Evolutionary conservation across 2,888 invertebrate genomes (phyloP).

Genomic region (Atethmia centrago): DNA sequence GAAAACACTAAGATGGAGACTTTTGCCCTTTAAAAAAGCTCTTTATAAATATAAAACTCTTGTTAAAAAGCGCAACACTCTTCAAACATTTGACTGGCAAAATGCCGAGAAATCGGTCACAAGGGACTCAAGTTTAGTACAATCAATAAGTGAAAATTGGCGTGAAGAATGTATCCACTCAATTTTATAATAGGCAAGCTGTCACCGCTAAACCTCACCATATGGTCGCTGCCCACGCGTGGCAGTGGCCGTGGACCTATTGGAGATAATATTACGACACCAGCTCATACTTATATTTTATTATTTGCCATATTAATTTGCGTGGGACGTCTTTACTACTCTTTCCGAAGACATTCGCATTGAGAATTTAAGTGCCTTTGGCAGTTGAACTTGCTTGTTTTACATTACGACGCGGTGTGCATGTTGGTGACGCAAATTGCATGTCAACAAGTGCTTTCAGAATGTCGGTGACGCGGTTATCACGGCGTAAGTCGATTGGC

Average conservation of each 20-base stretch:
- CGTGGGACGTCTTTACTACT: constrained; percentile 46
- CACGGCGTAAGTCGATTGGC: too few species aligned
- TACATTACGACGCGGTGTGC: too few species aligned
- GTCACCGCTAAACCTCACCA: constrained; percentile 62
- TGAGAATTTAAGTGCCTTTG: constrained; percentile 9
- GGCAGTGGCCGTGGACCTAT: constrained; percentile 67
- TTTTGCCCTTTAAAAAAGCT: background rate
- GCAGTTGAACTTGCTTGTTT: background rate
- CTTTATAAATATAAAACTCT: background rate
- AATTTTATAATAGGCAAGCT: constrained; percentile 43
- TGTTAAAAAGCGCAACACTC: constrained; percentile 23
- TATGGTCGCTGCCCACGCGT: constrained; percentile 72
- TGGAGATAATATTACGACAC: constrained; percentile 63
- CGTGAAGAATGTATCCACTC: constrained; percentile 37
- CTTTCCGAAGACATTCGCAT: constrained; percentile 30
- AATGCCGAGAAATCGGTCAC: constrained; percentile 29
- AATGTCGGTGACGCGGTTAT: too few species aligned
- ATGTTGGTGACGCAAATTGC: too few species aligned
- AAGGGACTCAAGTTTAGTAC: background rate
- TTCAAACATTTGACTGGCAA: constrained; percentile 32
- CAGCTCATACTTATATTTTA: constrained; percentile 56
- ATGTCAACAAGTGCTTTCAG: too few species aligned
- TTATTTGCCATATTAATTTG: constrained; percentile 59
- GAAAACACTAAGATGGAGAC: background rate
- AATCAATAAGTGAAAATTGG: constrained; percentile 55